phyloP scores from a whole-genome alignment of 1,140 invertebrate species.

The Bombus affinis region DNA sequence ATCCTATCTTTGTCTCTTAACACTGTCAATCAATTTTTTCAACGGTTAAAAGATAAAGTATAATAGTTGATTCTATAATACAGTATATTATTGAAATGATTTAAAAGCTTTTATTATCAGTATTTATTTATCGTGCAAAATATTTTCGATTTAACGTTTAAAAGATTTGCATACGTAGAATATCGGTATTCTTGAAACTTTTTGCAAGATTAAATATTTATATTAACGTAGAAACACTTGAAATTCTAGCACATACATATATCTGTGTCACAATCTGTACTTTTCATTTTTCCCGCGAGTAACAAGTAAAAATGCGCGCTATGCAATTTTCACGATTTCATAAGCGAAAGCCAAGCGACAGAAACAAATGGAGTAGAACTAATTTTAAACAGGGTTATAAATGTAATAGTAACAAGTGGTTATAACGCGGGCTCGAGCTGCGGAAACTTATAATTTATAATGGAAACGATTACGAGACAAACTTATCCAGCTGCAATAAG shows the following conservation, averaged over 20 bases:
- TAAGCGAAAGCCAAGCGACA: background rate
- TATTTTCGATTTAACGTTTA: no score
- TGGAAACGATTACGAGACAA: slow-evolving; percentile 4
- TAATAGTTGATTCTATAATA: no score
- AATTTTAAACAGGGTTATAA: background rate
- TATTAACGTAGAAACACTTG: background rate
- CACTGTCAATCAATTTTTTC: no score
- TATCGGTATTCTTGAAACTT: no score
- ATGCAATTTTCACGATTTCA: background rate
- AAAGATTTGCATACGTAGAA: no score
- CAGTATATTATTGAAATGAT: no score
- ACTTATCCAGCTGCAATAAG: background rate
- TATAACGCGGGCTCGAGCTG: background rate
- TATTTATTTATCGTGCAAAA: no score
- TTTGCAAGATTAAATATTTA: background rate
- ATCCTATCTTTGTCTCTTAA: no score
- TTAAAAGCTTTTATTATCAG: no score
- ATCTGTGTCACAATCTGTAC: background rate
- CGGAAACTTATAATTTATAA: background rate
- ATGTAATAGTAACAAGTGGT: slow-evolving; percentile 8
- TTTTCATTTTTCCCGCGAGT: background rate
- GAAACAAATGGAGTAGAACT: background rate
- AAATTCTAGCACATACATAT: background rate
- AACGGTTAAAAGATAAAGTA: no score
- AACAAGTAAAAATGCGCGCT: background rate